Percentiles rank a stretch among this genome's conserved stretches.
These are phyloP conservation scores for Promerops cafer DNA, from an alignment of 2,113 vertebrate genomes.

Conservation along the genomic window DNA sequence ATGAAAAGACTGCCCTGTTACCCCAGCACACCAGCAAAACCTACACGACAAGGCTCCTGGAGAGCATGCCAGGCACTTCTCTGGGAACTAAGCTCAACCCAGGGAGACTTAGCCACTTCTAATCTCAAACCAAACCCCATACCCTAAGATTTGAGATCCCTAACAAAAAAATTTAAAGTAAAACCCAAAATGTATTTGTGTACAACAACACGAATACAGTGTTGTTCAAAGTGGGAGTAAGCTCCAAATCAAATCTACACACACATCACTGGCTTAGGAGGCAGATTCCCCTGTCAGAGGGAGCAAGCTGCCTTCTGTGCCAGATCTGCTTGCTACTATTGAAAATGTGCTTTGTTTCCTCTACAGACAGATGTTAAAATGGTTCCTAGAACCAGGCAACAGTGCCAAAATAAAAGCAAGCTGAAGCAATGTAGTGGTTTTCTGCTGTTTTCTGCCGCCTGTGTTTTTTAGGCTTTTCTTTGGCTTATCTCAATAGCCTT, in stretches of 20 bases:
- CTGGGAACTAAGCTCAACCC: neutral
- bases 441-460: neutral
- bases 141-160: neutral
- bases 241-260: neutral
- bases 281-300: neutral
- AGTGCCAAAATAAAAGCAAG: neutral
- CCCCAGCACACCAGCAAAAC: neutral
- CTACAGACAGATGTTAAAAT: constrained; percentile 6
- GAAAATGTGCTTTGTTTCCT: neutral
- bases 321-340: neutral
- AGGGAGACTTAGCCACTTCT: neutral
- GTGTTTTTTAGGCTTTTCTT: neutral
- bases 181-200: neutral
- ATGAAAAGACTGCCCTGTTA: neutral
- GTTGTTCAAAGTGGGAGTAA: neutral
- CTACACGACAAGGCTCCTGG: accelerated
- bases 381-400: neutral
- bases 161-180: neutral
- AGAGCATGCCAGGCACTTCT: neutral
- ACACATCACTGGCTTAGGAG: neutral
- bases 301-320: neutral
- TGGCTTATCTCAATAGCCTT: neutral
- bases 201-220: neutral
- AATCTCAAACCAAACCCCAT: neutral
- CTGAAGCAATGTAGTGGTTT: neutral